Base-by-base conservation (phyloP, 2,888 invertebrate genomes). In the Alcis repandata region DNA sequence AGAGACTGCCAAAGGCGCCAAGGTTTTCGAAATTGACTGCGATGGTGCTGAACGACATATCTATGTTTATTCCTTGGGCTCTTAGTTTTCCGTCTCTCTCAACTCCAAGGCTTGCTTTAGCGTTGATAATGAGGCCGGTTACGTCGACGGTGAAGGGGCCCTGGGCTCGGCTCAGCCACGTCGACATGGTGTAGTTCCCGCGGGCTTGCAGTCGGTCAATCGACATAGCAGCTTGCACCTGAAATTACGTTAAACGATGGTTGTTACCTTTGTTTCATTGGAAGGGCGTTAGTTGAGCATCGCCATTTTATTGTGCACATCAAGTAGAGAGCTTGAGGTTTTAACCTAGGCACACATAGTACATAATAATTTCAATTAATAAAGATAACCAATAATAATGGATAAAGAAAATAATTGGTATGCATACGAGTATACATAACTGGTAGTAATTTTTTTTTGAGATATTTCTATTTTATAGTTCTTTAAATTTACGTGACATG, bases 21-120 rank as follows among this genome's bases (percentile, higher is more conserved):
- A 98, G 94, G 80, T 97, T 97, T 85, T 97, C 95, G 79, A 98
- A 98, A 79, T 98, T 96, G 90, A 98, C 95, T 9, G 95, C 93
- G 76, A 98, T 97, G 51, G 95, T 95, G 51, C 94, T 94, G 75
- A 97, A 97, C 0, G 94, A 95, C 38, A 98, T 94, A 77, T 98
- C 97, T 93, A 98, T 96, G 57, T 94, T 94, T 73, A 98, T 97
- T 66, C 96, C 95, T 77, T 97, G 96, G 0, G 97, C 96, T 76
- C 95, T 95, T 2, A 98, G 87, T 78, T 95, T 95, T 0, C 98
- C 98, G 76, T 96, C 96, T 61, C 95, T 92, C 73, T 96, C 95
- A 0, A 97, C 96, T 53, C 95, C 95, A 17, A 98, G 92, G 41
- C 94, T 94, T 0, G 97, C 97, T 56, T 94, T 89, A 0, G 96